A percentile compares a stretch with the other conserved stretches of the same genome.
Conservation (phyloP, 2,113 vertebrate species). For the Tapirus terrestris region DNA sequence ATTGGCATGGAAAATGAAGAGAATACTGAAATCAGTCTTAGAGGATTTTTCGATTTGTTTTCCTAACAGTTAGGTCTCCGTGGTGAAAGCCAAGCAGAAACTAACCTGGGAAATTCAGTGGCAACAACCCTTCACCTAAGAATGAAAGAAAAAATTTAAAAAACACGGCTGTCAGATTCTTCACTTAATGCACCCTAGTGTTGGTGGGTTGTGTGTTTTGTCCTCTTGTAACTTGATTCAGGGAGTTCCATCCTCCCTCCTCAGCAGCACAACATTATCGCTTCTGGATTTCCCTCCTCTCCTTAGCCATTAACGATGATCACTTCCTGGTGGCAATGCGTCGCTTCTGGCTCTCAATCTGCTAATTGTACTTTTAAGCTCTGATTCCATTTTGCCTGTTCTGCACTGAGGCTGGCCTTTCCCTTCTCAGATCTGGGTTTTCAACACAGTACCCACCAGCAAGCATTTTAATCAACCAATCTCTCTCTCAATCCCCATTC, state of each 20-base stretch:
- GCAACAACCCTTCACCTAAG: neutral
- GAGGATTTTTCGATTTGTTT: neutral
- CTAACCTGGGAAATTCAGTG: neutral
- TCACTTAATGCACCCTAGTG: too few species aligned
- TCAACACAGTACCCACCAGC: neutral
- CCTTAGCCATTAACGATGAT: constrained; percentile 66
- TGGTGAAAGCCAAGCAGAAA: neutral
- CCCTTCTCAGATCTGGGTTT: constrained; percentile 57
- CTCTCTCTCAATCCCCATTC: neutral
- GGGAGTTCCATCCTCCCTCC: constrained; percentile 16
- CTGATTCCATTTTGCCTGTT: constrained; percentile 54
- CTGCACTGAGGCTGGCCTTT: neutral
- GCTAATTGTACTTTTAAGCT: constrained; percentile 67
- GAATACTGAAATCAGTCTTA: neutral
- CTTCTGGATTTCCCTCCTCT: constrained; percentile 45
- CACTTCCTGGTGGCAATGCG: constrained; percentile 26
- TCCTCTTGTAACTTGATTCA: neutral
- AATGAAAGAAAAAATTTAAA: neutral
- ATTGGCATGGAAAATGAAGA: neutral
- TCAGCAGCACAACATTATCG: neutral
- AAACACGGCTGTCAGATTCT: neutral
- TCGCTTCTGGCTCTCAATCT: constrained; percentile 56
- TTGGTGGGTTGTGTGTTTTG: neutral
- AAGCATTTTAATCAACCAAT: constrained; percentile 29
- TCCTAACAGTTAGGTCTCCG: neutral